Base-by-base conservation (phyloP, 30 jellyfish, hydroid and myxozoan genomes). In the Hydra vulgaris region DNA sequence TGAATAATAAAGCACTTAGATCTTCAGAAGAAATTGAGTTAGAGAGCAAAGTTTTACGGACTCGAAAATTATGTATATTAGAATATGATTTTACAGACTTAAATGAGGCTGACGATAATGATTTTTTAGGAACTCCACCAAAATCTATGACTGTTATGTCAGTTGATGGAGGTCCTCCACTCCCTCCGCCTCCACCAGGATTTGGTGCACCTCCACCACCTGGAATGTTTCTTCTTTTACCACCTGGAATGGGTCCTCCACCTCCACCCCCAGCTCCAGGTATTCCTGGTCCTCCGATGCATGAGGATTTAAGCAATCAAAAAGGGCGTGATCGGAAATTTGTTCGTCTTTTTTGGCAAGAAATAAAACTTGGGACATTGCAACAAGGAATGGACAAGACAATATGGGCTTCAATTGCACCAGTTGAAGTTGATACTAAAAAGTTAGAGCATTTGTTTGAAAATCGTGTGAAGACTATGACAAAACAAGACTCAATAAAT, bases 311-410 rank as follows among this genome's bases (percentile, higher is more conserved):
- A 19, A 54, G 84, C 25, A 19, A 70, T 8, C 74, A 85, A 53
- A 88, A 89, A 18, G 87, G 73, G n/a, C 85, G 73, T n/a, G 81
- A 85, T 78, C 88, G 99, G 12, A 94, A 94, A 73, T 79, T 78
- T 54, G 99, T 94, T 7, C 88, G 99, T 4, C 82, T 94, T 82
- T 94, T 94, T 69, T 94, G 99, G 99, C 96, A 87, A 85, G 99
- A 94, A 84, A 94, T 88, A 56, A 88, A 82, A 80, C 81, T 68
- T 40, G 23, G 54, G n/a, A 88, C 96, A 8, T 54, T 86, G 18
- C 54, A 83, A 26, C 82, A 77, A 70, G 83, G 84, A 15, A 76
- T 83, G 24, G 88, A 78, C 21, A 94, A 94, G 70, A 86, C 99
- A 5, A 94, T 94, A 23, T 94, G 99, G 99, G 76, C 88, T 7